Conservation (phyloP, 2,888 invertebrate genomes). For the Ischnura elegans region DNA sequence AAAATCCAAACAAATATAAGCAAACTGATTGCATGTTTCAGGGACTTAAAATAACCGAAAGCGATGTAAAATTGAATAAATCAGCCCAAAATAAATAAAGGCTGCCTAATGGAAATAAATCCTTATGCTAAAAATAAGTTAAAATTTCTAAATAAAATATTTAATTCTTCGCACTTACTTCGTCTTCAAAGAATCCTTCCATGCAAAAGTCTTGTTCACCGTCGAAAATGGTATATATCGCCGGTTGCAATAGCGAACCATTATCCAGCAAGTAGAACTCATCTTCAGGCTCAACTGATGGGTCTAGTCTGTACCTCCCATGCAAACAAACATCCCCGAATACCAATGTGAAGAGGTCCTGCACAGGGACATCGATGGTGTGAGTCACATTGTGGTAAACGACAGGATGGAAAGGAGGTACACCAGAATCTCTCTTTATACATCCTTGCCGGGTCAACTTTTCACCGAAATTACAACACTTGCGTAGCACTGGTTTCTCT, state of each 20-base stretch:
- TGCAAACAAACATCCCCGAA: conserved; percentile 81
- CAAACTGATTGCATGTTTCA: no score
- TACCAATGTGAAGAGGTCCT: conserved; percentile 80
- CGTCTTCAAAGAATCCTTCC: conserved; percentile 79
- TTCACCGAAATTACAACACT: conserved; percentile 23
- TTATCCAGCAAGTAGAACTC: conserved; percentile 81
- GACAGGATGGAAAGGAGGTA: conserved; percentile 73
- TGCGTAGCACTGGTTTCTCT: conserved; percentile 8
- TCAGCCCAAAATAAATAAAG: no score
- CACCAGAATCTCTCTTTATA: background rate
- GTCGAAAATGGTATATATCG: conserved; percentile 77
- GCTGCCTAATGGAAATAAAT: no score
- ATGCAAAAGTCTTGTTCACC: conserved; percentile 82
- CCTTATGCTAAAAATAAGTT: no score
- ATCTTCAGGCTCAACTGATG: conserved; percentile 78
- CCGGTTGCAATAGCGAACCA: conserved; percentile 81
- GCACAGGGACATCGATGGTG: conserved; percentile 76
- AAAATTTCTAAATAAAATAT: no score
- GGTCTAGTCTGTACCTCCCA: conserved; percentile 81
- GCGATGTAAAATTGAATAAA: no score
- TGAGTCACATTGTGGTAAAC: conserved; percentile 80
- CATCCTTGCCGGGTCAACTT: background rate
- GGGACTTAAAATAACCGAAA: no score
- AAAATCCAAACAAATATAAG: no score
- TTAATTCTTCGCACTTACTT: conserved; percentile 72